Evolutionary conservation across 2,888 invertebrate genomes (phyloP).

Genomic region (Nysson spinosus): DNA sequence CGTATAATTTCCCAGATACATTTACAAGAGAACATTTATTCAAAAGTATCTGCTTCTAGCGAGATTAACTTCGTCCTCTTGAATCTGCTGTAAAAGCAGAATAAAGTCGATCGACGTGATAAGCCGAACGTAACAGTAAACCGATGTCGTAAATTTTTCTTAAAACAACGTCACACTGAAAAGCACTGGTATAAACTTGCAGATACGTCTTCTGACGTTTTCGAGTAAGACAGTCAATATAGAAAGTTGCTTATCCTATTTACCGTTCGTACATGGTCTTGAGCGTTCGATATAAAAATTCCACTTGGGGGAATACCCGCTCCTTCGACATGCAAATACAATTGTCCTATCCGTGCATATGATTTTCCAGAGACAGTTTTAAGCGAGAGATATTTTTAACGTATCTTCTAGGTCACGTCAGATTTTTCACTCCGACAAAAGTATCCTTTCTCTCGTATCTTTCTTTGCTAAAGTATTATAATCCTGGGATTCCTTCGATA

Average conservation of each 20-base stretch:
- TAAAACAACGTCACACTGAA: too few relatives aligned
- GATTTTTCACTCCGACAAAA: too few relatives aligned
- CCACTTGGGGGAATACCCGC: constrained; percentile 1
- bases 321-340: constrained; percentile 3
- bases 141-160: neutral
- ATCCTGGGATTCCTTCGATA: constrained; percentile 23
- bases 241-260: constrained; percentile 19
- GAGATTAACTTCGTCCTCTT: constrained; percentile 35
- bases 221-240: too few relatives aligned
- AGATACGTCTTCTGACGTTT: too few relatives aligned
- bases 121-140: constrained; percentile 32
- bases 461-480: neutral
- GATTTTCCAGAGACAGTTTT: neutral
- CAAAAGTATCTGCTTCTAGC: constrained; percentile 27
- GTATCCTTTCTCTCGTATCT: too few relatives aligned
- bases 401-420: too few relatives aligned
- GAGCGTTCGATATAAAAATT: constrained; percentile 13
- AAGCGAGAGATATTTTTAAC: too few relatives aligned
- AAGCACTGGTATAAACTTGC: too few relatives aligned
- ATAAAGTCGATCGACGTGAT: constrained; percentile 35
- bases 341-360: neutral
- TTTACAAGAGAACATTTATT: constrained; percentile 45
- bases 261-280: neutral
- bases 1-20: constrained; percentile 43
- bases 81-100: constrained; percentile 7